These are phyloP conservation scores for Sinocyclocheilus anophthalmus DNA, from an alignment of 2,113 vertebrate species.

Conservation along the genomic window DNA sequence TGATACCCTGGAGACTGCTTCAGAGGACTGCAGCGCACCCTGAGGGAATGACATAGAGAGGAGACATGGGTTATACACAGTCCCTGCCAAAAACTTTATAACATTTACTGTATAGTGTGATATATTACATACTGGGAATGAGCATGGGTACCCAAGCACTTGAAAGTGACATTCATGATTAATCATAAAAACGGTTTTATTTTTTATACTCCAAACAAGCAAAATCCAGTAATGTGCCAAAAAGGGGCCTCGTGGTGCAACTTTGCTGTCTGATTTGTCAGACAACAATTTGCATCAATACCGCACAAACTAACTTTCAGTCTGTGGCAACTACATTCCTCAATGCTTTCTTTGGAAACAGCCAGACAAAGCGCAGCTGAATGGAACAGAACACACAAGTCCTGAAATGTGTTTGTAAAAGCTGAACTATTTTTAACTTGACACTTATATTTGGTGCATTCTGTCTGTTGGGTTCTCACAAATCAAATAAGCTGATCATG, in stretches of 20 bases:
- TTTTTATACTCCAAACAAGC: neutral
- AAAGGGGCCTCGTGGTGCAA: neutral
- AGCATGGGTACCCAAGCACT: neutral
- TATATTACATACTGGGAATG: neutral
- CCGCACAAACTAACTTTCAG: neutral
- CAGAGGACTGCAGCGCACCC: conserved; percentile 92
- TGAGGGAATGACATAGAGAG: conserved; percentile 59
- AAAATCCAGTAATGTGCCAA: neutral
- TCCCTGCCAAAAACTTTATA: neutral
- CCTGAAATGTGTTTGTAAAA: neutral
- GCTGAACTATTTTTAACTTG: too few species aligned
- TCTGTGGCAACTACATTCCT: neutral
- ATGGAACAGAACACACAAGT: neutral
- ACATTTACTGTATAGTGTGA: neutral
- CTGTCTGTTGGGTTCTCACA: neutral
- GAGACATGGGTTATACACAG: neutral
- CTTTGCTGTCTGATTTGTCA: neutral
- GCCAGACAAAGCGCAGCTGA: neutral
- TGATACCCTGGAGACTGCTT: conserved; percentile 97
- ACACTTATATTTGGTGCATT: neutral
- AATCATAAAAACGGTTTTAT: neutral
- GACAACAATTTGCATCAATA: neutral
- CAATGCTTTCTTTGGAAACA: neutral
- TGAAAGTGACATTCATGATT: neutral
- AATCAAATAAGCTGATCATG: too few species aligned